phyloP scores from a whole-genome alignment of 1,140 invertebrate genomes.

The Cherax quadricarinatus region DNA sequence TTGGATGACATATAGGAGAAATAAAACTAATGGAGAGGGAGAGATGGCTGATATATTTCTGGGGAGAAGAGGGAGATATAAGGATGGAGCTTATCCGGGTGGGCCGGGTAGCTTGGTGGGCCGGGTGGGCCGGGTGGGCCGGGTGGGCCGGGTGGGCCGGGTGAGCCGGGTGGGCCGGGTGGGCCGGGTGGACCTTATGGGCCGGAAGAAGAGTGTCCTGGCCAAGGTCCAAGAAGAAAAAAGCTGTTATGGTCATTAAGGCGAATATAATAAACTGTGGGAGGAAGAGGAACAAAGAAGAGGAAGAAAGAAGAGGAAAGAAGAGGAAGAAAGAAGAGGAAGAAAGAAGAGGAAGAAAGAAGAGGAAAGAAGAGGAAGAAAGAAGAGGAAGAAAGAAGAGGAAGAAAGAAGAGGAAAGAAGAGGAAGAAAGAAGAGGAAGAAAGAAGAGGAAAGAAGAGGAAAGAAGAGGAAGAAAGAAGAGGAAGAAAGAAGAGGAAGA shows the following conservation, averaged over 20 bases:
- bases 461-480: neutral
- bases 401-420: neutral
- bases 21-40: neutral
- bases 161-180: too few species aligned
- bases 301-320: constrained; percentile 5
- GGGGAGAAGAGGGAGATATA: too few species aligned
- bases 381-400: neutral
- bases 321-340: neutral
- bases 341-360: neutral
- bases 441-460: neutral
- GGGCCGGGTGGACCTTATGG: too few species aligned
- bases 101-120: too few species aligned
- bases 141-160: too few species aligned
- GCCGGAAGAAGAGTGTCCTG: too few species aligned
- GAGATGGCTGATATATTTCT: neutral
- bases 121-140: too few species aligned
- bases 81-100: too few species aligned
- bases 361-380: neutral
- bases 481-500: neutral
- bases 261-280: neutral
- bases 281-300: neutral
- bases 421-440: neutral
- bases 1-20: neutral
- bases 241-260: too few species aligned
- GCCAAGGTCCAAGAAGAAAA: too few species aligned